Evolutionary conservation across 2,797 vertebrate genomes (phyloP).

Genomic region (Bradypodion pumilum): DNA sequence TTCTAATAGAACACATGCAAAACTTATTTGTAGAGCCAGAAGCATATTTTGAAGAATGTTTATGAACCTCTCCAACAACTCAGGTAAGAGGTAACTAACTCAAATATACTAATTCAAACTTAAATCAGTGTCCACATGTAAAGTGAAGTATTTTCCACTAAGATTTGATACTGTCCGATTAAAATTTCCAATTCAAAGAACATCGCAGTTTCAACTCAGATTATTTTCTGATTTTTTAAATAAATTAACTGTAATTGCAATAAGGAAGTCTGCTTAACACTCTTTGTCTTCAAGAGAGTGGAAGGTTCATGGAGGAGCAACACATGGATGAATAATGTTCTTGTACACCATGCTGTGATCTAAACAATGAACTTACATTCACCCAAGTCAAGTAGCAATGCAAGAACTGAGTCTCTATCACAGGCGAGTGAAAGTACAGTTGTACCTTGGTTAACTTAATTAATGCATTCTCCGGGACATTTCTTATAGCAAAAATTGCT

Average conservation of each 20-base stretch:
- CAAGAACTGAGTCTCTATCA: neutral
- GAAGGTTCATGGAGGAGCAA: neutral
- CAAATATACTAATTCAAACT: neutral
- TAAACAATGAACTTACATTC: neutral
- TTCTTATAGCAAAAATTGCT: too few species aligned
- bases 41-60: neutral
- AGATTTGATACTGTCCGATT: neutral
- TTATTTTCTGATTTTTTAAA: neutral
- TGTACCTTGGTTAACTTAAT: too few species aligned
- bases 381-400: neutral
- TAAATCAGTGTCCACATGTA: neutral
- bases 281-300: neutral
- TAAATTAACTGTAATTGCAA: neutral
- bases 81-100: neutral
- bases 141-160: neutral
- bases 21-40: neutral
- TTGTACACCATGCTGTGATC: neutral
- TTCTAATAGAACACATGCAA: neutral
- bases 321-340: neutral
- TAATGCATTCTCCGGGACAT: too few species aligned
- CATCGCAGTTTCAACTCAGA: neutral
- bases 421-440: neutral
- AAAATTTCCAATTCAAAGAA: neutral
- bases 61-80: neutral
- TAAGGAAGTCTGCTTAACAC: neutral